A percentile compares a stretch with the other conserved stretches of the same genome.
These are phyloP conservation scores for Cabera pusaria DNA, from an alignment of 2,888 invertebrate genomes.

Conservation along the genomic window DNA sequence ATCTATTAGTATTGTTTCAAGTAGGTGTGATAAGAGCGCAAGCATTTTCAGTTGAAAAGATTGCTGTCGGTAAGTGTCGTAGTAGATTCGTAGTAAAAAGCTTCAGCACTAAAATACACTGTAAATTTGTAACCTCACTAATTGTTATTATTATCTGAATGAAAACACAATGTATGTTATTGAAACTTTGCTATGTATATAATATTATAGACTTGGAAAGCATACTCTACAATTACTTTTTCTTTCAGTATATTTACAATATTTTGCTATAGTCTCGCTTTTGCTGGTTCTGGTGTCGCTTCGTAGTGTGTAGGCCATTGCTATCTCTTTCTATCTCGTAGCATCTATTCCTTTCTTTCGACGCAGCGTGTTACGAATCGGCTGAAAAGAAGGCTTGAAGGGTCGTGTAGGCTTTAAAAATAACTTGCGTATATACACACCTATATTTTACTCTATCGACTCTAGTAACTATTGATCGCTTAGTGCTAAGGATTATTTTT, in stretches of 20 bases:
- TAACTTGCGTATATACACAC: slow-evolving; percentile 7
- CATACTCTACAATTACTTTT: no score
- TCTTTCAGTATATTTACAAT: no score
- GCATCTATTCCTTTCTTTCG: slow-evolving; percentile 37
- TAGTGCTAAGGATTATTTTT: no score
- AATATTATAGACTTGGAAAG: no score
- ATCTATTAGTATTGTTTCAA: slow-evolving; percentile 56
- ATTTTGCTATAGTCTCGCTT: slow-evolving; percentile 54
- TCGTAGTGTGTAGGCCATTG: slow-evolving; percentile 44
- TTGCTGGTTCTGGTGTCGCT: slow-evolving; percentile 34
- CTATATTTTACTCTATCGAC: slow-evolving; percentile 10
- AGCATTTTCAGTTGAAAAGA: slow-evolving; percentile 71
- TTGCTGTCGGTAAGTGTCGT: slow-evolving; percentile 71
- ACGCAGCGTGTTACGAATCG: slow-evolving; percentile 22
- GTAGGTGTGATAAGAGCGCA: slow-evolving; percentile 59
- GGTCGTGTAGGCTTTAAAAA: slow-evolving; percentile 22
- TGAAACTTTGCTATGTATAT: no score
- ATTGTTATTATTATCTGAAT: no score
- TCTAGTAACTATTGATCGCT: slow-evolving; percentile 14
- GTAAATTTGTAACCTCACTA: no score
- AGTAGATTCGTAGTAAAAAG: not conserved
- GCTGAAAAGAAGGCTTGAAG: slow-evolving; percentile 17
- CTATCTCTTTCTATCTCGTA: slow-evolving; percentile 53
- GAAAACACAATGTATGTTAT: no score
- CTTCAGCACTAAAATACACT: no score